Evolutionary conservation across 2,797 vertebrate genomes (phyloP).

Genomic region (Orestias chungarensis): DNA sequence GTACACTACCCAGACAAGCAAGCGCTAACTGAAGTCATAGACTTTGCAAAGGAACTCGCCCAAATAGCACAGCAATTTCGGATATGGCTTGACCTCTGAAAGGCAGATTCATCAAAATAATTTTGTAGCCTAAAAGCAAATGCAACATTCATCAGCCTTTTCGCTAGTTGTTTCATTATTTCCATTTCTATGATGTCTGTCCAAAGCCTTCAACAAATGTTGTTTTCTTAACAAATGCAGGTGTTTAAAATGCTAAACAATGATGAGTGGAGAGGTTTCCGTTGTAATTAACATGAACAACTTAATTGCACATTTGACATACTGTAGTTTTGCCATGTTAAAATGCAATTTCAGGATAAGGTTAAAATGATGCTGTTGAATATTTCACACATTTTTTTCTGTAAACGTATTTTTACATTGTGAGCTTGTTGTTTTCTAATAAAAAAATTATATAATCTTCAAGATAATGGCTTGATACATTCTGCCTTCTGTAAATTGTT

Average conservation of each 20-base stretch:
- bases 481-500: conserved; percentile 52
- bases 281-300: conserved; percentile 5
- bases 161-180: neutral
- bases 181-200: conserved; percentile 14
- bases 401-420: neutral
- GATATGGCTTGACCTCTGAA: conserved; percentile 77
- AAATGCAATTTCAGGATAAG: neutral
- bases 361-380: neutral
- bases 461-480: conserved; percentile 29
- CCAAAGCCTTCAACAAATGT: conserved; percentile 1
- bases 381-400: neutral
- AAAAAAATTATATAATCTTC: conserved; percentile 7
- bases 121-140: conserved; percentile 11
- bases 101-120: neutral
- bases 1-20: conserved; percentile 79
- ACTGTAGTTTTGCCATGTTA: neutral
- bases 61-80: conserved; percentile 85
- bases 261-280: neutral
- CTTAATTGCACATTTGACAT: neutral
- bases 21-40: conserved; percentile 77
- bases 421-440: neutral
- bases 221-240: conserved; percentile 11
- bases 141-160: neutral
- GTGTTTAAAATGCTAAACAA: neutral
- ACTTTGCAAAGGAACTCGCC: conserved; percentile 80